Evolutionary conservation across 2,888 invertebrate genomes (phyloP), one percentile per base, ranked within the genome.

Genomic region (Galerucella pusilla): DNA sequence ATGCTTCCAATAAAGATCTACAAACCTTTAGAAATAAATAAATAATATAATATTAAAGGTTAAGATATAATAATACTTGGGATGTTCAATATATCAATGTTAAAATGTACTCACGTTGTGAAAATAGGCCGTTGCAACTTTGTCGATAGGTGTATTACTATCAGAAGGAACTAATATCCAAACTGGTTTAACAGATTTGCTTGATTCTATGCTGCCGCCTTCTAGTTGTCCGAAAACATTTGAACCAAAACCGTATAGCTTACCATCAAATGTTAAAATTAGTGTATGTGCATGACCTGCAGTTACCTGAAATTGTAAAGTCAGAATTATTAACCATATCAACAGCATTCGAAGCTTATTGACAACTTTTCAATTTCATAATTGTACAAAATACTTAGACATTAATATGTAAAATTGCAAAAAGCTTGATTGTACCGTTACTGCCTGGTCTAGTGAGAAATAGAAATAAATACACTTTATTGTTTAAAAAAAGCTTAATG

Each of bases 151-250:
- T 10, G 82, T 83, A 71, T 85, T 85, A 75, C 86, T 85, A 68
- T 87, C 86, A 0, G 86, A 88, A 76, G 91, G 84, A n/a, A 89
- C 82, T 49, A 87, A 85, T 49, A 92, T 88, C 85, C 88, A 90
- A 45, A 83, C 81, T 0, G 94, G 94, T 82, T 88, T 88, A 0
- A 92, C 90, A 79, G 91, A 91, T 86, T 94, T 94, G 73, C 89
- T 88, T 9, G 89, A 86, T 25, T 87, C 87, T 5, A 85, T 79
- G 49, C 83, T 83, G 66, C 84, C 82, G 61, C 82, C 88, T 61
- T 94, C 95, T 42, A 96, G 88, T 86, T 96, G 96, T 0, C 95
- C 96, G 87, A 94, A 96, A 80, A 92, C 92, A 78, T 93, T 93
- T 73, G 94, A 93, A 28, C 94, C 94, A 84, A 91, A 90, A 25